Conservation (phyloP, 2,113 vertebrate species). For the Callionymus lyra region DNA sequence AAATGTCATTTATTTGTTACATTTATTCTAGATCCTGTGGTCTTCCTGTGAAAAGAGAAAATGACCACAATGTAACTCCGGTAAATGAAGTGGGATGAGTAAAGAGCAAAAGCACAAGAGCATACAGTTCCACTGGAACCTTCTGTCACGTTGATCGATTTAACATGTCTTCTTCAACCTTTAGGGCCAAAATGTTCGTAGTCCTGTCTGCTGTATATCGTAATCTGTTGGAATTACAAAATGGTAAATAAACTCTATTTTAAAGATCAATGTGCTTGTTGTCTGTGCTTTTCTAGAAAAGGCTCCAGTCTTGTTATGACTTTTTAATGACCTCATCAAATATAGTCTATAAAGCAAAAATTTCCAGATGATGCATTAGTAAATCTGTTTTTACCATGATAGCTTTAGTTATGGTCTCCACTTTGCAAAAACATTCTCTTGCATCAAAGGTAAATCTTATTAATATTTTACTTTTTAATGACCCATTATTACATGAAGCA, state of each 20-base stretch:
- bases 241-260: conserved; percentile 78
- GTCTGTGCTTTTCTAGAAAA: too few species aligned
- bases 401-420: too few species aligned
- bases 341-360: too few species aligned
- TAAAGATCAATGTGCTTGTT: conserved; percentile 56
- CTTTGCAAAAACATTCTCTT: too few species aligned
- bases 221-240: conserved; percentile 72
- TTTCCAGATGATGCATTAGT: too few species aligned
- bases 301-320: neutral
- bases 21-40: conserved; percentile 9
- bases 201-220: conserved; percentile 69
- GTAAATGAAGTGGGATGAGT: conserved; percentile 23
- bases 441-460: too few species aligned
- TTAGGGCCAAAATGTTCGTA: conserved; percentile 73
- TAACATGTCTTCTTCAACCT: conserved; percentile 65
- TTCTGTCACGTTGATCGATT: conserved; percentile 61
- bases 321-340: too few species aligned
- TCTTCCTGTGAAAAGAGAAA: conserved; percentile 14
- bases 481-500: too few species aligned
- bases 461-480: too few species aligned
- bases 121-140: conserved; percentile 53
- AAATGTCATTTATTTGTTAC: conserved; percentile 6
- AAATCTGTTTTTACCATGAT: too few species aligned
- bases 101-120: conserved; percentile 54
- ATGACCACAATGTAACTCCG: conserved; percentile 20